These are phyloP conservation scores for Danio kyathit DNA, from an alignment of 2,797 vertebrate species.

Conservation along the genomic window DNA sequence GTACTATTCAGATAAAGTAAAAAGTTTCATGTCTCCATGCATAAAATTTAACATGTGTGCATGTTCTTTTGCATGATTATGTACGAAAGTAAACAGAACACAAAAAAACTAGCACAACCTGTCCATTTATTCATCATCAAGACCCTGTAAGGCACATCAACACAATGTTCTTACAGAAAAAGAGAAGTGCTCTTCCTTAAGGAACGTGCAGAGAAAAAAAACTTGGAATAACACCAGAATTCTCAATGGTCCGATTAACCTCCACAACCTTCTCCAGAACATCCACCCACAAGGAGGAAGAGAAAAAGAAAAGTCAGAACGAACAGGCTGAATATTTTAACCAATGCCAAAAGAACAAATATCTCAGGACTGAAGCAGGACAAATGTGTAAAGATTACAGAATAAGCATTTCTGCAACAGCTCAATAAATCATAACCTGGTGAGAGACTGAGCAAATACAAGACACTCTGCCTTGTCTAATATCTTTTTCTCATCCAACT, in stretches of 20 bases:
- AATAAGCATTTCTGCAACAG: conserved; percentile 12
- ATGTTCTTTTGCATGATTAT: background rate
- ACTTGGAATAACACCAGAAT: conserved; percentile 35
- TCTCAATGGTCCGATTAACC: conserved; percentile 38
- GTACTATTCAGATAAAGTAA: too few species aligned
- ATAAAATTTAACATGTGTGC: too few species aligned
- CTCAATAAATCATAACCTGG: conserved; percentile 32
- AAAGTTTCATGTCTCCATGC: too few species aligned
- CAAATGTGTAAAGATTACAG: conserved; percentile 22
- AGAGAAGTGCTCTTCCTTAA: conserved; percentile 28
- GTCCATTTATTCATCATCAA: background rate
- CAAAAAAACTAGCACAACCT: background rate
- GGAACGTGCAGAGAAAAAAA: conserved; percentile 1
- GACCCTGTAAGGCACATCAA: conserved; percentile 8
- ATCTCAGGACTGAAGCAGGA: conserved; percentile 9
- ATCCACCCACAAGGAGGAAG: conserved; percentile 7
- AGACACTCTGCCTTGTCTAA: background rate
- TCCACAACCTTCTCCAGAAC: conserved; percentile 22
- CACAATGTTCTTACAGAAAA: conserved; percentile 14
- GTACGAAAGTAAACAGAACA: background rate
- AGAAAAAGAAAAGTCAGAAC: background rate
- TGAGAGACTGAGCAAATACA: conserved; percentile 3
- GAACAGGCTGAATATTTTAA: background rate
- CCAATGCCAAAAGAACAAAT: background rate
- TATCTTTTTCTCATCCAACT: background rate